Evolutionary conservation across 2,888 invertebrate genomes (phyloP).

Genomic region (Doris montereyensis): DNA sequence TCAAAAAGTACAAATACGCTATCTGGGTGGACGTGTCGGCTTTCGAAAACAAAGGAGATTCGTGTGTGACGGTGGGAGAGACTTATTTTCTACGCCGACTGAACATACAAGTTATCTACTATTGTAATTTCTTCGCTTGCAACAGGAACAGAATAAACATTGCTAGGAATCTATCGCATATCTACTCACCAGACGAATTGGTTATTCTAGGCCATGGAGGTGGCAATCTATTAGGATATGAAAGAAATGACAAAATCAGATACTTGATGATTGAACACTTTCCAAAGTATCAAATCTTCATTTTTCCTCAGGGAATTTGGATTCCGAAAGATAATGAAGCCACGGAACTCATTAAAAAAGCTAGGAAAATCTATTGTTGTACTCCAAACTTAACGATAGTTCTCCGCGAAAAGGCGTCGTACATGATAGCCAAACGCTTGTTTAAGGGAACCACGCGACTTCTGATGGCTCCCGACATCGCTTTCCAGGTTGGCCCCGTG

Average conservation of each 20-base stretch:
- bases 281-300: constrained; percentile 31
- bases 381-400: constrained; percentile 40
- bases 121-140: constrained; percentile 27
- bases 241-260: constrained; percentile 12
- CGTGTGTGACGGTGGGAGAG: constrained; percentile 45
- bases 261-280: constrained; percentile 23
- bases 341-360: not conserved
- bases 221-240: constrained; percentile 45
- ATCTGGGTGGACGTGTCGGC: constrained; percentile 44
- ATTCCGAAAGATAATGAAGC: not conserved
- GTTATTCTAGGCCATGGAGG: constrained; percentile 47
- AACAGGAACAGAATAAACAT: not conserved
- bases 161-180: not conserved
- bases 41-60: constrained; percentile 49
- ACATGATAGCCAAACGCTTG: constrained; percentile 15
- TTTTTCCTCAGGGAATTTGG: constrained; percentile 47
- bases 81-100: constrained; percentile 31
- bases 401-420: constrained; percentile 38
- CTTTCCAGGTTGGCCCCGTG: constrained; percentile 45
- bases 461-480: constrained; percentile 47
- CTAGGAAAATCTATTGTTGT: constrained; percentile 28
- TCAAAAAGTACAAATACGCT: constrained; percentile 42
- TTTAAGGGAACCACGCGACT: constrained; percentile 32
- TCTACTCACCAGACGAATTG: constrained; percentile 28
- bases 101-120: constrained; percentile 35